Percentiles rank a stretch among this genome's conserved stretches.
phyloP scores from a whole-genome alignment of 2,888 invertebrate species.

The Acrobeloides nanus region DNA sequence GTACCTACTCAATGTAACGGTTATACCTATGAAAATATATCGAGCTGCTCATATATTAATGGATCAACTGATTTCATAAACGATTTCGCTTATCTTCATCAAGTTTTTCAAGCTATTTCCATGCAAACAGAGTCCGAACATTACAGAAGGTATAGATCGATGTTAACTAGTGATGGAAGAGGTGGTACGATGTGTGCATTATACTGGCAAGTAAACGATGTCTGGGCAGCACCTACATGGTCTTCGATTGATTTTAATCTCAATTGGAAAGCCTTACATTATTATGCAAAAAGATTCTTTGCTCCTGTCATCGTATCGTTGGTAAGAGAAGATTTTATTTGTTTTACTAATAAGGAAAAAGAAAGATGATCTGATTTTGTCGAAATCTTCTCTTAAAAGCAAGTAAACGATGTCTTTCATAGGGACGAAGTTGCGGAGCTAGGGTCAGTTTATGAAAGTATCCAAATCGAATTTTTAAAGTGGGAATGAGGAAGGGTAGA shows the following conservation, averaged over 20 bases:
- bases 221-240: conserved; percentile 96
- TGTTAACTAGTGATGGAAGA: conserved; percentile 47
- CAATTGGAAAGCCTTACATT: conserved; percentile 80
- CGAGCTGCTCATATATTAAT: conserved; percentile 15
- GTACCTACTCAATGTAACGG: conserved; percentile 19
- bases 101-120: conserved; percentile 71
- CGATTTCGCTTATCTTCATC: conserved; percentile 30
- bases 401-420: no score
- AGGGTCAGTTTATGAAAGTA: no score
- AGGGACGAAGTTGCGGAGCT: no score
- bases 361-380: background rate
- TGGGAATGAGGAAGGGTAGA: no score
- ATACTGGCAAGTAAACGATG: conserved; percentile 95
- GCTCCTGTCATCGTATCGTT: conserved; percentile 59
- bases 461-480: no score
- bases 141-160: conserved; percentile 39
- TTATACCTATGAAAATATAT: conserved; percentile 6
- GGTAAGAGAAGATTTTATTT: conserved; percentile 12
- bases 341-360: background rate
- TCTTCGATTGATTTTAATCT: conserved; percentile 75
- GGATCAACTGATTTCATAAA: conserved; percentile 26
- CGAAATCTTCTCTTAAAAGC: no score
- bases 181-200: conserved; percentile 87
- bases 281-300: conserved; percentile 78
- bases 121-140: conserved; percentile 51